A percentile compares a stretch with the other conserved stretches of the same genome.
Evolutionary conservation across 1,140 invertebrate genomes (phyloP).

Genomic region (Saccostrea cuccullata): DNA sequence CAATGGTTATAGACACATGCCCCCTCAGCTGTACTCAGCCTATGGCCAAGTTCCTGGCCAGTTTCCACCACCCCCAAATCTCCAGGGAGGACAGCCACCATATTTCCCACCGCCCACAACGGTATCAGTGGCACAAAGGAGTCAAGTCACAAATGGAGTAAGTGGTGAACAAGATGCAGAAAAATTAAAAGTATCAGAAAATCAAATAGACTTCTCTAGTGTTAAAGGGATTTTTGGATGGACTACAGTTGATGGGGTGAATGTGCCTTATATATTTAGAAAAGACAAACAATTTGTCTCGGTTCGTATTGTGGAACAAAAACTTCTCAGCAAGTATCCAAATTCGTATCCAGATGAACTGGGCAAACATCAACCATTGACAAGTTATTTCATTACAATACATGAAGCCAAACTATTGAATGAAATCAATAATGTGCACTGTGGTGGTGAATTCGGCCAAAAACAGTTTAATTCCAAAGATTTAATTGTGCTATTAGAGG

Average conservation of each 20-base stretch:
- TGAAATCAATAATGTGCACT: conserved; percentile 95
- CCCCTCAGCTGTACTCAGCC: neutral
- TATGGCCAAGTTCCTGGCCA: conserved; percentile 6
- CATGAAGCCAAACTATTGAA: conserved; percentile 92
- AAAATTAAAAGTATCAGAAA: conserved; percentile 55
- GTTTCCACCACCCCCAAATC: neutral
- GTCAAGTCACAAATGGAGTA: conserved; percentile 12
- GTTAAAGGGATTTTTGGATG: conserved; percentile 91
- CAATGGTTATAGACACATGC: neutral
- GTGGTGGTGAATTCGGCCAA: conserved; percentile 92
- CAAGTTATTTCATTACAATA: conserved; percentile 95
- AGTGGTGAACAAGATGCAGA: conserved; percentile 27
- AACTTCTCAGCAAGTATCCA: conserved; percentile 80
- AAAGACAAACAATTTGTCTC: conserved; percentile 92
- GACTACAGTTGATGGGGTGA: conserved; percentile 89
- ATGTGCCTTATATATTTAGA: conserved; percentile 92
- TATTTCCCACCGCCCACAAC: conserved; percentile 18
- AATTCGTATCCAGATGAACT: conserved; percentile 75
- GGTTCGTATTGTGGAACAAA: conserved; percentile 93
- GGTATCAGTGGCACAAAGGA: neutral
- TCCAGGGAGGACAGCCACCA: conserved; percentile 1
- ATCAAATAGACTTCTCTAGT: conserved; percentile 66
- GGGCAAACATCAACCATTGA: conserved; percentile 80
- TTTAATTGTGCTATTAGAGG: conserved; percentile 90
- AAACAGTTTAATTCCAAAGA: conserved; percentile 94